Percentiles rank a stretch among this genome's conserved stretches.
These are phyloP conservation scores for Patella caerulea DNA, from an alignment of 2,888 invertebrate species.

Conservation along the genomic window DNA sequence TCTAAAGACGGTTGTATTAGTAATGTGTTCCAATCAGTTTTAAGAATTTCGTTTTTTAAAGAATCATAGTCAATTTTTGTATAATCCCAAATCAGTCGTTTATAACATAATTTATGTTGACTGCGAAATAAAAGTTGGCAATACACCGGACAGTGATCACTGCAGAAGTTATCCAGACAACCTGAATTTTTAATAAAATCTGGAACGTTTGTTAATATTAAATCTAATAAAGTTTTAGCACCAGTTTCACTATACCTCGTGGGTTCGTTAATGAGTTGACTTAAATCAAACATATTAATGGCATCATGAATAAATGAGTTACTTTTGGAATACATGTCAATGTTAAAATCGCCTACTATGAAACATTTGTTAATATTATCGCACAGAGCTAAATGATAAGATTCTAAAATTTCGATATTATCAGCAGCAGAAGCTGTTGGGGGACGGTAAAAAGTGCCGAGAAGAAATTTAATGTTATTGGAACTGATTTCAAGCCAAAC, in stretches of 20 bases:
- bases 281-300: neutral
- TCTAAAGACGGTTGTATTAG: neutral
- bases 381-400: neutral
- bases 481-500: conserved; percentile 3
- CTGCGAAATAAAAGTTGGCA: neutral
- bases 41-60: neutral
- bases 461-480: neutral
- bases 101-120: neutral
- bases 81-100: neutral
- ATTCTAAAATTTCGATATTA: neutral
- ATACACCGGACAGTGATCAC: conserved; percentile 4
- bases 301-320: conserved; percentile 5
- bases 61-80: neutral
- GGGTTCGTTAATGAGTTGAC: neutral
- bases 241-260: neutral
- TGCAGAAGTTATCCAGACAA: neutral
- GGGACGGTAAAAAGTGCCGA: neutral
- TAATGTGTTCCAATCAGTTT: neutral
- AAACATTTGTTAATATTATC: neutral
- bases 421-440: neutral
- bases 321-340: neutral
- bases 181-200: neutral
- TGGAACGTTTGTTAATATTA: neutral
- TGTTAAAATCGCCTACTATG: conserved; percentile 5
- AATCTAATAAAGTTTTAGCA: neutral